Percentiles rank a stretch among this genome's conserved stretches.
Evolutionary conservation across 2,797 vertebrate genomes (phyloP).

Genomic region (Ptychobarbus kaznakovi): DNA sequence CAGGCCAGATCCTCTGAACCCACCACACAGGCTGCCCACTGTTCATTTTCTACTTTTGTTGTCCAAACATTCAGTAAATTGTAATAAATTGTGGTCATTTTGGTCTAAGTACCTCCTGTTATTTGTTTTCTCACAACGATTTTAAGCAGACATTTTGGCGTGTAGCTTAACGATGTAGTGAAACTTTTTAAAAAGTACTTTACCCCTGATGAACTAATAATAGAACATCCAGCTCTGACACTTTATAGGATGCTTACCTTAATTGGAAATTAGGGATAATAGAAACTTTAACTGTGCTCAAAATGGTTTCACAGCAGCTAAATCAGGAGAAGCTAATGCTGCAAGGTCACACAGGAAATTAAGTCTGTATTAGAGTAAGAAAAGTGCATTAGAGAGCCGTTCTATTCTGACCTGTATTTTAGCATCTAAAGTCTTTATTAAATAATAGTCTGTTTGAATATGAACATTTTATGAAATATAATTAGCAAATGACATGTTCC

Average conservation of each 20-base stretch:
- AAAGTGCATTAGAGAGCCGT: slow-evolving; percentile 12
- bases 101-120: slow-evolving; percentile 55
- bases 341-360: not conserved
- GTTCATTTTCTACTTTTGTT: slow-evolving; percentile 33
- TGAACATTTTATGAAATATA: not conserved
- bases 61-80: slow-evolving; percentile 57
- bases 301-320: slow-evolving; percentile 50
- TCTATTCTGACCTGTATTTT: slow-evolving; percentile 7
- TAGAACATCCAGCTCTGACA: slow-evolving; percentile 43
- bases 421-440: not conserved
- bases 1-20: slow-evolving; percentile 22
- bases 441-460: not conserved
- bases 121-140: slow-evolving; percentile 57
- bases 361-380: slow-evolving; percentile 5
- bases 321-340: slow-evolving; percentile 25
- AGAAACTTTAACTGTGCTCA: slow-evolving; percentile 54
- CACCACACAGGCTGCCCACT: not conserved
- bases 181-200: slow-evolving; percentile 56
- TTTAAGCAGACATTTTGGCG: slow-evolving; percentile 56
- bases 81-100: slow-evolving; percentile 60
- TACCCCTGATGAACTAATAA: slow-evolving; percentile 53
- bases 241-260: slow-evolving; percentile 46
- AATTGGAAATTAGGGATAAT: slow-evolving; percentile 42
- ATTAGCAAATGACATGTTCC: too few species aligned
- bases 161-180: slow-evolving; percentile 59